These are phyloP conservation scores for Leucania comma DNA, from an alignment of 2,888 invertebrate genomes.

Conservation along the genomic window DNA sequence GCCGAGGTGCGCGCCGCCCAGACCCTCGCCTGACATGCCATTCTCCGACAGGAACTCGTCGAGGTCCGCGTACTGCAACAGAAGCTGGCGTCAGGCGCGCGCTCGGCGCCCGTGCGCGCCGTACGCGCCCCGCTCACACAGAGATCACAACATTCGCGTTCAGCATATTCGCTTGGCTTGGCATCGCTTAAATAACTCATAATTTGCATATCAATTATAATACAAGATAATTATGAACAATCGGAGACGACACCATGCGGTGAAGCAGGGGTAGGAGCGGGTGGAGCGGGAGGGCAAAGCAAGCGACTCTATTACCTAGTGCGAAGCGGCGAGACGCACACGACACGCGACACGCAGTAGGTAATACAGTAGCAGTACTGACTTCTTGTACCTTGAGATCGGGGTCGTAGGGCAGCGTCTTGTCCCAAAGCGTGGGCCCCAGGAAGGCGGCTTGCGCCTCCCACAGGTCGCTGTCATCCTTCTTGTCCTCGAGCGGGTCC, in stretches of 20 bases:
- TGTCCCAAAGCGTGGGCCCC: conserved; percentile 99
- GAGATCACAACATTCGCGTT: conserved; percentile 53
- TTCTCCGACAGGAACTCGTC: conserved; percentile 99
- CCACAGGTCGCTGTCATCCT: conserved; percentile 96
- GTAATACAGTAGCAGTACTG: conserved; percentile 89
- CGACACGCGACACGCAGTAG: conserved; percentile 84
- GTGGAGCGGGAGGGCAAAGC: conserved; percentile 41
- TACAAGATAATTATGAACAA: conserved; percentile 46
- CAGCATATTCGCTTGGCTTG: conserved; percentile 64
- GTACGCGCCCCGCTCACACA: conserved; percentile 42
- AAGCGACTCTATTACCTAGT: conserved; percentile 84
- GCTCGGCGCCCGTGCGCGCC: conserved; percentile 39
- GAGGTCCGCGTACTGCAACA: conserved; percentile 97
- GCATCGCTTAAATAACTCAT: conserved; percentile 53
- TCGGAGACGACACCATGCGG: conserved; percentile 45
- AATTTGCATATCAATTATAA: conserved; percentile 37
- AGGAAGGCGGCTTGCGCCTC: conserved; percentile 99
- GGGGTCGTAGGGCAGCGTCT: conserved; percentile 97
- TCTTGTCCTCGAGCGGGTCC: conserved; percentile 93
- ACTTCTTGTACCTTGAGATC: conserved; percentile 97
- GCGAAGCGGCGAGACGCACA: conserved; percentile 78
- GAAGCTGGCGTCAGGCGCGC: conserved; percentile 56
- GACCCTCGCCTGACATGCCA: conserved; percentile 96
- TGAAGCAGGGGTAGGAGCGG: conserved; percentile 25
- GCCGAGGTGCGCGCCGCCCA: conserved; percentile 92